Base-by-base conservation (phyloP, 2,113 vertebrate species). In the Cephalopterus ornatus region DNA sequence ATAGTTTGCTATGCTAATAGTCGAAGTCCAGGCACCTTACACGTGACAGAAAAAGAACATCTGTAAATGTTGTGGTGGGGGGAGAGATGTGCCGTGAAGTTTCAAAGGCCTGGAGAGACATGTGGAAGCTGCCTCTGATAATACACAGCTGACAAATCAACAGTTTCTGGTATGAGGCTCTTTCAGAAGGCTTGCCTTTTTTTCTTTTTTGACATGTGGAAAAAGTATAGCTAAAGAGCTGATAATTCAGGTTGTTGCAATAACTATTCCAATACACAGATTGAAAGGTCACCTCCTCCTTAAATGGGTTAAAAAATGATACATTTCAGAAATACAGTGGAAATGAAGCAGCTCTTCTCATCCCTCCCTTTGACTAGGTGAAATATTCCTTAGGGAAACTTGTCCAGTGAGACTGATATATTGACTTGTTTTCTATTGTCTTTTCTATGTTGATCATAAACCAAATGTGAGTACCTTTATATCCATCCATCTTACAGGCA, bases 41-140 rank as follows among this genome's bases (percentile, higher is more conserved):
- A 14, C 2, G 5, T 39, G 33, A 50, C 75, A 82, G 76, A 46
- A 81, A 32, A 42, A 56, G 41, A 83, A 70, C 85, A 88, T 96
- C 95, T 96, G 85, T 88, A 88, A 90, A 71, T 76, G 84, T 44
- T 96, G 63, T 93, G 86, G 52, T 2, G 2, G 39, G n/a, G 52
- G 86, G 85, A 46, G 44, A 92, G 92, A 94, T 78, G 75, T 77
- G 52, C 72, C 65, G 8, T 56, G 82, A 74, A 32, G 63, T 90
- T 94, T 79, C 84, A 89, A 68, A 95, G 78, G 58, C 37, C 70
- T 89, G 84, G 37, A 85, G 58, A 91, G 41, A 41, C 74, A 79
- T 32, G 49, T 79, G 62, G 81, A 78, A 89, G 41, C 86, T 81
- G 76, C 80, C 56, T 65, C 68, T 87, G 87, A 68, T 87, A 82